Evolutionary conservation across 2,888 invertebrate genomes (phyloP).

Genomic region (Spisula subtruncata): DNA sequence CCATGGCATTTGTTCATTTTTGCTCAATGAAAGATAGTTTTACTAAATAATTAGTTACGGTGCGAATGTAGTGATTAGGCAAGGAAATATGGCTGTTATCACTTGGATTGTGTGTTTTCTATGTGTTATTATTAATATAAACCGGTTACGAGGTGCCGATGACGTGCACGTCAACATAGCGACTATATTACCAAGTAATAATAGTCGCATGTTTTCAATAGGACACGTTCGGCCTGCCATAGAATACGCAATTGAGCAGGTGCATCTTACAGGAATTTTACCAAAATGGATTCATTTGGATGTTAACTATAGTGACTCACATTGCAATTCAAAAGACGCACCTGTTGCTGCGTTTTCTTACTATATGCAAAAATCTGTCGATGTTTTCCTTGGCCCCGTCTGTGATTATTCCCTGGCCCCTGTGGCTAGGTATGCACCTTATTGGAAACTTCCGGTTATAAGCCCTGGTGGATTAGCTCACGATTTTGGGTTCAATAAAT

Average conservation of each 20-base stretch:
- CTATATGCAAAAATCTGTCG: slow-evolving; percentile 75
- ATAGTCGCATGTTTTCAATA: slow-evolving; percentile 75
- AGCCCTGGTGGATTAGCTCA: slow-evolving; percentile 89
- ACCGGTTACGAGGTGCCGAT: neutral
- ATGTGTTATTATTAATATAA: neutral
- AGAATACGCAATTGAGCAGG: slow-evolving; percentile 74
- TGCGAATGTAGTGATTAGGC: no score
- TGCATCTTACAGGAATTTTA: slow-evolving; percentile 59
- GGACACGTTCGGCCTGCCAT: slow-evolving; percentile 77
- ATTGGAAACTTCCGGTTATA: slow-evolving; percentile 97
- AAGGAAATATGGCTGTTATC: neutral
- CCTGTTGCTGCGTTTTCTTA: slow-evolving; percentile 83
- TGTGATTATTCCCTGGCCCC: slow-evolving; percentile 93
- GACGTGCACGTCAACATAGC: slow-evolving; percentile 45
- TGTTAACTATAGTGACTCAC: slow-evolving; percentile 79
- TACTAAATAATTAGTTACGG: no score
- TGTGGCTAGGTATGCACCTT: slow-evolving; percentile 95
- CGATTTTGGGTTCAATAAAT: slow-evolving; percentile 82
- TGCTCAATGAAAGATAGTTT: no score
- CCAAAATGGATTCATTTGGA: slow-evolving; percentile 61
- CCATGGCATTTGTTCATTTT: no score
- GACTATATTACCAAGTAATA: slow-evolving; percentile 56
- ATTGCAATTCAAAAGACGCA: slow-evolving; percentile 78
- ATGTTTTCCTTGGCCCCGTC: slow-evolving; percentile 85
- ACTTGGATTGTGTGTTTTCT: neutral